Conservation (phyloP, 2,797 vertebrate species). For the Sebastes iracundus region DNA sequence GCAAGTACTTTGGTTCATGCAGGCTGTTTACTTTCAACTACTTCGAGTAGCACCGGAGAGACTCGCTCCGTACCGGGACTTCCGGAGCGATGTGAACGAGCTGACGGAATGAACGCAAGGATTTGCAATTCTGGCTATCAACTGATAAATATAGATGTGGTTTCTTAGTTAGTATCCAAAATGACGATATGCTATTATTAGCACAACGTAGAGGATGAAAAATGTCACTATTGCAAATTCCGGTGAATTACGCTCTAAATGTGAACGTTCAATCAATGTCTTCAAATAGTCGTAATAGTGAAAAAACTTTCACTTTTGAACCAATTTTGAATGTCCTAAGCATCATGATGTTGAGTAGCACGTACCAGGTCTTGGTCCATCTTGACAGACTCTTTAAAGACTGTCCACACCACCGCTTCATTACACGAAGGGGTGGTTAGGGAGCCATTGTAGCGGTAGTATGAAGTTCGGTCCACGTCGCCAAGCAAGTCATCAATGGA, state of each 20-base stretch:
- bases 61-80: no score
- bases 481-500: conserved; percentile 74
- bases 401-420: conserved; percentile 80
- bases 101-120: no score
- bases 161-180: neutral
- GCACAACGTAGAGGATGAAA: neutral
- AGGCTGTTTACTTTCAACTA: no score
- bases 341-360: neutral
- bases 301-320: neutral
- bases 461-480: conserved; percentile 48
- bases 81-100: no score
- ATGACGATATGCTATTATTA: neutral
- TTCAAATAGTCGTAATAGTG: neutral
- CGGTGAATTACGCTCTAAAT: neutral
- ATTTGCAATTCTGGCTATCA: neutral
- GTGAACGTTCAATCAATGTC: neutral
- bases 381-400: conserved; percentile 78
- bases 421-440: conserved; percentile 80
- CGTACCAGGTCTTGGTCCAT: conserved; percentile 73
- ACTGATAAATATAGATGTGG: neutral
- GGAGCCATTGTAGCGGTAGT: conserved; percentile 81
- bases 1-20: no score
- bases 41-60: no score
- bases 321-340: neutral
- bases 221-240: neutral